Evolutionary conservation across 2,113 vertebrate genomes (phyloP), one percentile per base, ranked within the genome.

Genomic region (Actenoides hombroni): DNA sequence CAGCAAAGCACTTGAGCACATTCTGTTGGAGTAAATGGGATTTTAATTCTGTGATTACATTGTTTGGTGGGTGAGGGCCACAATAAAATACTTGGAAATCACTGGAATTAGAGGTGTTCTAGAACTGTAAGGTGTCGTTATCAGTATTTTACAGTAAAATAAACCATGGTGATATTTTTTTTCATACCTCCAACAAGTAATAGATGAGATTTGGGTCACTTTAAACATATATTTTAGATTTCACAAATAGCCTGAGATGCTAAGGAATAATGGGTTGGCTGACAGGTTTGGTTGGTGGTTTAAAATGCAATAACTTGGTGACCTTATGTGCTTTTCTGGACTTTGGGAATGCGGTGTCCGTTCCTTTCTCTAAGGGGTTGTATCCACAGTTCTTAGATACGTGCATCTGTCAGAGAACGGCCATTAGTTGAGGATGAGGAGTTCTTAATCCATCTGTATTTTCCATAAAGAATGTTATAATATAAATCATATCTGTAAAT

Each of bases 1-100:
- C 82, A 59, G 93, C 91, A 89, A 63, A 95, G 81, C 89, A n/a
- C 84, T 89, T 14, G 91, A 94, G 91, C 53, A 54, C 37, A 17
- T 84, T 88, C 77, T 91, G 49, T 53, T 42, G 63, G 59, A 73
- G 54, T 76, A 79, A 88, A 80, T 94, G 92, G 73, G 76, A 71
- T 88, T 94, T 90, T 92, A 70, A 74, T 86, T 83, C 94, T 78
- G 92, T 87, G 87, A 87, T 96, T 82, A 73, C 63, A 37, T 26
- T 56, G 61, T 89, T 76, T 84, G 51, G 69, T 92, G 89, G 93
- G 42, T 51, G 8, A 80, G 25, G 51, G 71, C 71, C 76, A 63
- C n/a, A 39, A 4, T 44, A 68, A 95, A 93, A 60, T 13, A 53
- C 67, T 65, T 40, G 2, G 17, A 63, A 20, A 75, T 79, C 5